Percentiles rank a stretch among this genome's conserved stretches.
Conservation (phyloP, 2,888 invertebrate species). For the Margaritifera margaritifera region DNA sequence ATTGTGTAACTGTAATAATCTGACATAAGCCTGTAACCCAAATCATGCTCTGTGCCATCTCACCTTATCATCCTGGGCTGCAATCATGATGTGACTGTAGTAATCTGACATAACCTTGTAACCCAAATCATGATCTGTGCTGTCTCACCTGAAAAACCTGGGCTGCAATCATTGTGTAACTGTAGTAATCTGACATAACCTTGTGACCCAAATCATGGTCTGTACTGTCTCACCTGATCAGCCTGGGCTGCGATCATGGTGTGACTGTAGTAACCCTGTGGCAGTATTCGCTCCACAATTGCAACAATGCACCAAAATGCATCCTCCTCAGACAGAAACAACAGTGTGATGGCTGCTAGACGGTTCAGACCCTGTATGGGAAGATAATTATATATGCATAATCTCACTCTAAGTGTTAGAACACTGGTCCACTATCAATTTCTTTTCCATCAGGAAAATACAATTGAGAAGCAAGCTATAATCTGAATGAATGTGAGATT, state of each 20-base stretch:
- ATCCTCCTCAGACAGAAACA: conserved; percentile 76
- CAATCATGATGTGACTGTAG: conserved; percentile 74
- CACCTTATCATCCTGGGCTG: conserved; percentile 77
- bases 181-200: conserved; percentile 73
- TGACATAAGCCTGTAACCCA: conserved; percentile 5
- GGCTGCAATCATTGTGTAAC: conserved; percentile 74
- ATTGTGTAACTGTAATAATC: conserved; percentile 76
- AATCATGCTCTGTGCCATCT: not conserved
- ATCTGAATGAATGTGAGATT: too few relatives aligned
- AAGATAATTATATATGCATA: not conserved
- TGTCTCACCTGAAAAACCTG: conserved; percentile 76
- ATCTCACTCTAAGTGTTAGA: not conserved
- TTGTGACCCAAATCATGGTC: not conserved
- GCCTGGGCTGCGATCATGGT: conserved; percentile 76
- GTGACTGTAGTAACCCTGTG: conserved; percentile 75
- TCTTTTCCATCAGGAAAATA: too few relatives aligned
- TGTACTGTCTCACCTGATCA: conserved; percentile 74
- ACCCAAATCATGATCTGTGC: not conserved
- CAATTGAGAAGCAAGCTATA: too few relatives aligned
- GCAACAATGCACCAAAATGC: conserved; percentile 77
- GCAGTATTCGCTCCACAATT: conserved; percentile 76
- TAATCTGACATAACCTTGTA: conserved; percentile 69
- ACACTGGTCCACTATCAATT: not conserved
- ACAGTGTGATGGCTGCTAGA: conserved; percentile 76
- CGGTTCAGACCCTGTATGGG: conserved; percentile 75